Percentiles rank a stretch among this genome's conserved stretches.
phyloP scores from a whole-genome alignment of 1,140 invertebrate species.

The Tyrophagus putrescentiae region DNA sequence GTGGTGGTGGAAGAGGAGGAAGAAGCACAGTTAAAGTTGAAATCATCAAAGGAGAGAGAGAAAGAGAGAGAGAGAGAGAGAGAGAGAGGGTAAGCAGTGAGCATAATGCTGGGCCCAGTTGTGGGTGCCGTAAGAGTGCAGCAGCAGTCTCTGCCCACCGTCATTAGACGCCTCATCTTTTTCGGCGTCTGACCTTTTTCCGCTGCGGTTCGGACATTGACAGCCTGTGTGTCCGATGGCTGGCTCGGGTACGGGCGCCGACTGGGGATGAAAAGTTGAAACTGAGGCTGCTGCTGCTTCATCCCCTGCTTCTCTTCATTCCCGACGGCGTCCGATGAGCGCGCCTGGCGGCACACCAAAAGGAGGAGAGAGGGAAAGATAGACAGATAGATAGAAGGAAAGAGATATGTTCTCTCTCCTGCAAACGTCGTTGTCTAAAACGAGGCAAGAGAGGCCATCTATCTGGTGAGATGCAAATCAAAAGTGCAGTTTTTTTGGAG shows the following conservation, averaged over 20 bases:
- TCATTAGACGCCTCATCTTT: not conserved
- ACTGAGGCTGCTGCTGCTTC: not conserved
- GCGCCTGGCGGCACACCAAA: too few relatives aligned
- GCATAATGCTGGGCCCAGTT: not conserved
- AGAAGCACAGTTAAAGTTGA: not conserved
- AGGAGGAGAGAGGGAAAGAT: too few relatives aligned
- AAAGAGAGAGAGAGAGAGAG: too few relatives aligned
- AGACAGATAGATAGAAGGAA: too few relatives aligned
- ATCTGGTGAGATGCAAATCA: not conserved
- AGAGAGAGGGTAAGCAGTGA: too few relatives aligned
- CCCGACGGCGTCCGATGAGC: not conserved
- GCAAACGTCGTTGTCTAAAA: too few relatives aligned
- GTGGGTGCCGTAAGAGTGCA: not conserved
- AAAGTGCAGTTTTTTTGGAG: not conserved
- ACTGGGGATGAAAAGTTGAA: not conserved
- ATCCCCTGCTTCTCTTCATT: not conserved
- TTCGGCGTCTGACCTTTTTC: not conserved
- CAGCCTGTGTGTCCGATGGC: not conserved
- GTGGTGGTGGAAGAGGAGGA: not conserved
- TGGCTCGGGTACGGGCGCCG: not conserved
- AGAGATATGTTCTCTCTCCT: too few relatives aligned
- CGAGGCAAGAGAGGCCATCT: not conserved
- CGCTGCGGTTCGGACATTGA: not conserved
- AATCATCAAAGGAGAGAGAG: too few relatives aligned
- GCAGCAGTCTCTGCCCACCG: not conserved